phyloP scores from a whole-genome alignment of 2,797 vertebrate species.

The Semotilus atromaculatus region DNA sequence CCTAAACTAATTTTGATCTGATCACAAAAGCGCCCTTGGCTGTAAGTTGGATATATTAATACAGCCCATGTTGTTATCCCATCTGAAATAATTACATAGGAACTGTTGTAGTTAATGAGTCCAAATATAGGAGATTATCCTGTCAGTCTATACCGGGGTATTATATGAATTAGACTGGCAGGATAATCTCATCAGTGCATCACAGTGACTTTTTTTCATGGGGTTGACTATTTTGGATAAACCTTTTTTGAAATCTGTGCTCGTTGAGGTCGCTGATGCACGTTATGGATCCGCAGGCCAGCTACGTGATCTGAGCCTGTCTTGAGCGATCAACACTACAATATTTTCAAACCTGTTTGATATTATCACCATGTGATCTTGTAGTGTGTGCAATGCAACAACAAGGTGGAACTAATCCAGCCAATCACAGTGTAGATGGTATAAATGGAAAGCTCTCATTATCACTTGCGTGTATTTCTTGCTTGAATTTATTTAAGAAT shows the following conservation, averaged over 20 bases:
- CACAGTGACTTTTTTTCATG: slow-evolving; percentile 1
- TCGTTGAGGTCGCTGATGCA: not conserved
- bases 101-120: not conserved
- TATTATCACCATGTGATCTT: no score
- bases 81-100: slow-evolving; percentile 22
- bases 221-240: not conserved
- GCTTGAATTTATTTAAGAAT: no score
- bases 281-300: not conserved
- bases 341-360: not conserved
- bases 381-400: not conserved
- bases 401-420: not conserved
- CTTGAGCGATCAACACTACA: not conserved
- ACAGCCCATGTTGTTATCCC: not conserved
- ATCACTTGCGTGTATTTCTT: not conserved
- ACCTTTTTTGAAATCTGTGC: not conserved
- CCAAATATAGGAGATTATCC: slow-evolving; percentile 20
- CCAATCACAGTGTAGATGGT: not conserved
- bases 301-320: not conserved
- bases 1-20: slow-evolving; percentile 36
- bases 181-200: not conserved
- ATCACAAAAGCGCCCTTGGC: slow-evolving; percentile 28
- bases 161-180: slow-evolving; percentile 19
- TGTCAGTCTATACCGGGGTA: slow-evolving; percentile 16
- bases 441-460: not conserved
- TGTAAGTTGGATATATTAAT: not conserved